Base-by-base conservation (phyloP, 1,140 invertebrate genomes). In the Neodiprion fabricii region DNA sequence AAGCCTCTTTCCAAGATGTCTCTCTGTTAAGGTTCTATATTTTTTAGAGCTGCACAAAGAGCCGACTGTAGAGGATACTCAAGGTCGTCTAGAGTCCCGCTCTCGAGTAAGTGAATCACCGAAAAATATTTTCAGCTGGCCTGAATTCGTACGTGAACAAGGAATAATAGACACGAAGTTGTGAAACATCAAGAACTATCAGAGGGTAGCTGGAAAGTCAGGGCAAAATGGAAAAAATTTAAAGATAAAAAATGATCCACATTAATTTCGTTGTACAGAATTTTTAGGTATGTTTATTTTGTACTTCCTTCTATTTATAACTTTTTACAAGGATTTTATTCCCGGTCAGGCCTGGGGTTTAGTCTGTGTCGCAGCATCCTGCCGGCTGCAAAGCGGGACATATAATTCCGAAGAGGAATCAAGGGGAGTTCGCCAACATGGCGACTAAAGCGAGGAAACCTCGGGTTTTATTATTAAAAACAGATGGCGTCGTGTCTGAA, bases 401-500 rank as follows among this genome's bases (percentile, higher is more conserved):
- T 40, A 40, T 40, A 21, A 23, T 12, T 12, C 67, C 12, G 17
- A 69, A 12, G 21, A 69, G 9, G 67, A 21, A 69, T 21, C 28
- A 65, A 17, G 17, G 2, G 40, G 67, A 7, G 61, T 65, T 65
- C 28, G 28, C 28, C 53, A 61, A 61, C 53, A 61, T 61, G 53
- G 53, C 53, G 11, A 61, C 5, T 5, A 61, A 61, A 61, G 11
- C 11, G 53, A 61, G 11, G 53, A 61, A 17, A 7, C 53, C 53
- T 61, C 53, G 53, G 53, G 53, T 17, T 61, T 69, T 69, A 69
- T 69, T 69, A 69, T 69, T 21, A 69, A 69, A 69, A 69, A 69
- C 67, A 69, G 40, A 69, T 47, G 67, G 12, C 67, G 17, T 14
- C 67, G 67, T 23, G 67, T 69, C 5, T 69, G 11, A 23, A 7